Evolutionary conservation across 2,113 vertebrate genomes (phyloP).

Genomic region (Brevimyrus niger): DNA sequence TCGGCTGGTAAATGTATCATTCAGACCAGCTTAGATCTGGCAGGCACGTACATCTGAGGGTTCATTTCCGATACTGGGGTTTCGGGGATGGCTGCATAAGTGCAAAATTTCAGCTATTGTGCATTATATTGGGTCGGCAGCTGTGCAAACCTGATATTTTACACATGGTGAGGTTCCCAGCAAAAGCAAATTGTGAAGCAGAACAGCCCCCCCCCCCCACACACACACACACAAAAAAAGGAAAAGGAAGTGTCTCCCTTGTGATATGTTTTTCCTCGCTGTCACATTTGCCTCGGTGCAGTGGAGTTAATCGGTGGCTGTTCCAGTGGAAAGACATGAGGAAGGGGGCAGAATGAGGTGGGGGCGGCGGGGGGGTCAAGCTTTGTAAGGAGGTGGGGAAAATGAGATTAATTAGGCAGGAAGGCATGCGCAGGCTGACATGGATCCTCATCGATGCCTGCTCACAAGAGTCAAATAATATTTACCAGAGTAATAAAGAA

Average conservation of each 20-base stretch:
- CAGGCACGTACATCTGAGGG: not conserved
- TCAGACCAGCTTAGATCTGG: not conserved
- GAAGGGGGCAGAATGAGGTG: not conserved
- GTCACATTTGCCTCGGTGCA: constrained; percentile 27
- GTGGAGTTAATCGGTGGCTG: constrained; percentile 8
- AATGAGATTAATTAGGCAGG: not conserved
- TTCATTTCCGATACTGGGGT: not conserved
- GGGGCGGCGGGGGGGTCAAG: not conserved
- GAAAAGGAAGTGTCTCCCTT: not conserved
- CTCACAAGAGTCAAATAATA: not conserved
- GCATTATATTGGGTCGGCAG: not conserved
- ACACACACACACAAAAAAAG: not conserved
- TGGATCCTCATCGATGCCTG: too few relatives aligned
- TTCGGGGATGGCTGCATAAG: not conserved
- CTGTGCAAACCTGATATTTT: not conserved
- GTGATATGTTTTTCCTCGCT: not conserved
- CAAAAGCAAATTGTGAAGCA: not conserved
- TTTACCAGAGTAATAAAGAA: not conserved
- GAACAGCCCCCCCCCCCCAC: not conserved
- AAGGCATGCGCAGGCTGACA: too few relatives aligned
- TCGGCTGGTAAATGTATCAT: not conserved
- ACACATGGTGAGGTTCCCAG: not conserved
- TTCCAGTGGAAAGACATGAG: not conserved
- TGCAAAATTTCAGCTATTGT: not conserved
- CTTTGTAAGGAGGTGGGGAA: not conserved